Conservation (phyloP, 2,888 invertebrate genomes). For the Dastarcus helophoroides region DNA sequence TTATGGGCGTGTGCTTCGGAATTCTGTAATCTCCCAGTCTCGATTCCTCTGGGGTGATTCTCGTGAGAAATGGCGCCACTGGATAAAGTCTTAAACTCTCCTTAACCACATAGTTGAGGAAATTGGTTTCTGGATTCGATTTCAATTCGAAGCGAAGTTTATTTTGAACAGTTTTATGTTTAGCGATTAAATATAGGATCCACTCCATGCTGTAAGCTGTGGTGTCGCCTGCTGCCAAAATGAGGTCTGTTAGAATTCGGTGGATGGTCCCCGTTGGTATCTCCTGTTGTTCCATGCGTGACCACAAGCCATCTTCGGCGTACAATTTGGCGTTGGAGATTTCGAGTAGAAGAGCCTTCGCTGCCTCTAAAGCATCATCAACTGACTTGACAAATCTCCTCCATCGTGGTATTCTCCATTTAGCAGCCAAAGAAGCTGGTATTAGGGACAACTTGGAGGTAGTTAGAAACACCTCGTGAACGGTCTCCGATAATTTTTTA, state of each 20-base stretch:
- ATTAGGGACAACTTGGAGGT: slow-evolving; percentile 58
- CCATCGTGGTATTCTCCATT: slow-evolving; percentile 57
- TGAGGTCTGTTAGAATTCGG: slow-evolving; percentile 71
- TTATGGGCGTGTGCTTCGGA: slow-evolving; percentile 63
- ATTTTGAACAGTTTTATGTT: slow-evolving; percentile 47
- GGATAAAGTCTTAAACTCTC: slow-evolving; percentile 81
- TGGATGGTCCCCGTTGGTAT: slow-evolving; percentile 52
- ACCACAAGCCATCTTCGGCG: slow-evolving; percentile 44
- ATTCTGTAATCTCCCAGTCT: slow-evolving; percentile 58
- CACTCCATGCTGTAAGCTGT: slow-evolving; percentile 78
- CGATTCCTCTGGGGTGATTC: slow-evolving; percentile 59
- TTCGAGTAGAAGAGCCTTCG: slow-evolving; percentile 41
- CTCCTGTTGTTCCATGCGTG: slow-evolving; percentile 46
- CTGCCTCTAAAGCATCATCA: slow-evolving; percentile 41
- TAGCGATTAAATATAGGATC: slow-evolving; percentile 61
- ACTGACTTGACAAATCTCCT: slow-evolving; percentile 58
- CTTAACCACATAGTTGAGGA: slow-evolving; percentile 54
- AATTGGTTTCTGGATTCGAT: slow-evolving; percentile 23
- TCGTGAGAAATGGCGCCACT: slow-evolving; percentile 78
- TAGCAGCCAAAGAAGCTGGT: slow-evolving; percentile 54
- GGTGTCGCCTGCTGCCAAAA: slow-evolving; percentile 65
- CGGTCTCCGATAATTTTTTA: slow-evolving; percentile 45
- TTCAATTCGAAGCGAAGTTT: too few species aligned
- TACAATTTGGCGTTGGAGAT: slow-evolving; percentile 30
- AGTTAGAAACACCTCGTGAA: slow-evolving; percentile 62